A percentile compares a stretch with the other conserved stretches of the same genome.
Evolutionary conservation across 2,797 vertebrate species (phyloP).

Genomic region (Alcedo atthis): DNA sequence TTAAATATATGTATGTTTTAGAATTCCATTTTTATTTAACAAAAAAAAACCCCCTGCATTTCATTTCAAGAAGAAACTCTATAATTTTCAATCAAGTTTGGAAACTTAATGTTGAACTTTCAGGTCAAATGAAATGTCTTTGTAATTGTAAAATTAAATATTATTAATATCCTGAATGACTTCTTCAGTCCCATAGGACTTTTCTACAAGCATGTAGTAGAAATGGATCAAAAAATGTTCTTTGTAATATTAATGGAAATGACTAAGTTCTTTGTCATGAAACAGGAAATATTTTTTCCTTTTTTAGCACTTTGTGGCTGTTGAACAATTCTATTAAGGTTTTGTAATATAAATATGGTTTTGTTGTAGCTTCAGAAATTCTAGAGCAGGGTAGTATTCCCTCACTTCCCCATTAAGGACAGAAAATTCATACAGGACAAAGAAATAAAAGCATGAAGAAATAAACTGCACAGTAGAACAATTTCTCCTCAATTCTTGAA

Average conservation of each 20-base stretch:
- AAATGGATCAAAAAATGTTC: background rate
- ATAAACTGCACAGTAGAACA: background rate
- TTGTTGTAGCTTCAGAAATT: background rate
- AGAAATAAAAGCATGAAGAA: background rate
- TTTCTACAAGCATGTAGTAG: background rate
- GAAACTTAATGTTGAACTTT: background rate
- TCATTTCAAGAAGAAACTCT: background rate
- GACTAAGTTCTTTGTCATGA: background rate
- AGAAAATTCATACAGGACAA: background rate
- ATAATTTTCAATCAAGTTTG: background rate
- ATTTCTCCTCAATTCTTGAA: background rate
- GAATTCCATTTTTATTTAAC: background rate
- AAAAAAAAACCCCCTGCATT: background rate
- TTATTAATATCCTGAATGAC: background rate
- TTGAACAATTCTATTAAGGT: background rate
- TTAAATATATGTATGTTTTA: background rate
- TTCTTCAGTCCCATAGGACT: background rate
- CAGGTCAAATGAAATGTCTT: constrained; percentile 2
- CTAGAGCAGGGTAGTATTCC: background rate
- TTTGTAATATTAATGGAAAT: background rate
- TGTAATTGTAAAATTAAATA: constrained; percentile 17
- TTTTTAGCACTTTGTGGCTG: background rate
- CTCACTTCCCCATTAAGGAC: background rate
- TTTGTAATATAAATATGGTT: background rate
- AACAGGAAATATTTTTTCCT: background rate